phyloP scores from a whole-genome alignment of 1,140 invertebrate species.

The Heliconius melpomene region DNA sequence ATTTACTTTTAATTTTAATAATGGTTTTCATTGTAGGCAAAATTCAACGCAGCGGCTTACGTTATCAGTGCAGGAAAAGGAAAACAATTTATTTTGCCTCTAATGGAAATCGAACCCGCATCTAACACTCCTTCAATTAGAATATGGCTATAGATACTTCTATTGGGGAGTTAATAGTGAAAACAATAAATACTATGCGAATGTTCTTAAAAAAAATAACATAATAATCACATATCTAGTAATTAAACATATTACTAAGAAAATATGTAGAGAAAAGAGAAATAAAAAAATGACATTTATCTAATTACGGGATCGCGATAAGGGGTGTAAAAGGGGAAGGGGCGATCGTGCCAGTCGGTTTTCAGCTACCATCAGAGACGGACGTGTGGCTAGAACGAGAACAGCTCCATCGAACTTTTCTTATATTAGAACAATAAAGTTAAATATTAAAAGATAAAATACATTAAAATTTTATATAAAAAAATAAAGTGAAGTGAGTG shows the following conservation, averaged over 20 bases:
- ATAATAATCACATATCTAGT: background rate
- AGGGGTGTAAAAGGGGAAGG: conserved; percentile 53
- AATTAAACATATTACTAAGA: background rate
- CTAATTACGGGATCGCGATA: conserved; percentile 78
- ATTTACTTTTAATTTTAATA: no score
- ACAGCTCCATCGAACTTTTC: conserved; percentile 31
- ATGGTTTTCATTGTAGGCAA: no score
- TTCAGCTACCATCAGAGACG: conserved; percentile 34
- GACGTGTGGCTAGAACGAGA: conserved; percentile 17
- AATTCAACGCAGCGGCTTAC: no score
- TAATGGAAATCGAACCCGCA: no score
- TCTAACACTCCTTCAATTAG: background rate
- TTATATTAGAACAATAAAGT: conserved; percentile 15
- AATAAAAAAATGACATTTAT: conserved; percentile 74
- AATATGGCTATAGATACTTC: no score
- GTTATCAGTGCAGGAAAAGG: no score
- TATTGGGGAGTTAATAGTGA: no score
- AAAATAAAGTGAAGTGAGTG: conserved; percentile 29
- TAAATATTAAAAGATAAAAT: conserved; percentile 11
- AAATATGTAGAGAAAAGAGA: conserved; percentile 43
- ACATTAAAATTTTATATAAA: no score
- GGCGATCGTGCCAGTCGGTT: conserved; percentile 62
- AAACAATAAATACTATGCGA: no score
- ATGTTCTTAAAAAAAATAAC: background rate
- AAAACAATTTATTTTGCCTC: no score